Evolutionary conservation across 1,140 invertebrate genomes (phyloP).

Genomic region (Megalonaias nervosa): DNA sequence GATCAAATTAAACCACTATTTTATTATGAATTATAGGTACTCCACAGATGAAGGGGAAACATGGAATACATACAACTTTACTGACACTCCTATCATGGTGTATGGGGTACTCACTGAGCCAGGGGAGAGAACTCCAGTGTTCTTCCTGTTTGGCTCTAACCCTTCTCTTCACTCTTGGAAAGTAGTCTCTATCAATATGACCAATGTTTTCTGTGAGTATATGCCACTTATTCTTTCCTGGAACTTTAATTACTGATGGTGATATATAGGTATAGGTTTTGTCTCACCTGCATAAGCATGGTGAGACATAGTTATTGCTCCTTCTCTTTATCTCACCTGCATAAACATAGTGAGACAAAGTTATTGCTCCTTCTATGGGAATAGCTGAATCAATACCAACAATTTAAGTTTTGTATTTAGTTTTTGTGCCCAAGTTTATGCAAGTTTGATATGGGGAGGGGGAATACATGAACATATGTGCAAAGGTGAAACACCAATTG

Average conservation of each 20-base stretch:
- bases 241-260: background rate
- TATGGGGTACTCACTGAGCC: conserved; percentile 93
- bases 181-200: conserved; percentile 88
- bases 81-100: conserved; percentile 75
- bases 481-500: too few species aligned
- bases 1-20: background rate
- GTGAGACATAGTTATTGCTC: too few species aligned
- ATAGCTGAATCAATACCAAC: too few species aligned
- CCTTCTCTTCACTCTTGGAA: conserved; percentile 86
- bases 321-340: too few species aligned
- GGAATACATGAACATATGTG: too few species aligned
- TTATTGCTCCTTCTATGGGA: too few species aligned
- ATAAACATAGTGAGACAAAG: too few species aligned
- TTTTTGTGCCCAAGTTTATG: too few species aligned
- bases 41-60: conserved; percentile 89
- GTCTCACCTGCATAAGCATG: too few species aligned
- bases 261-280: background rate
- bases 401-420: too few species aligned
- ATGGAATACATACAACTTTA: conserved; percentile 83
- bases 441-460: too few species aligned
- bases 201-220: conserved; percentile 78
- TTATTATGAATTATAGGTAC: conserved; percentile 73
- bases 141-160: conserved; percentile 88
- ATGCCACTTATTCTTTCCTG: background rate
- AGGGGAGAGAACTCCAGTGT: conserved; percentile 91